A percentile compares a stretch with the other conserved stretches of the same genome.
Conservation (phyloP, 2,888 invertebrate species). For the Sphinx pinastri region DNA sequence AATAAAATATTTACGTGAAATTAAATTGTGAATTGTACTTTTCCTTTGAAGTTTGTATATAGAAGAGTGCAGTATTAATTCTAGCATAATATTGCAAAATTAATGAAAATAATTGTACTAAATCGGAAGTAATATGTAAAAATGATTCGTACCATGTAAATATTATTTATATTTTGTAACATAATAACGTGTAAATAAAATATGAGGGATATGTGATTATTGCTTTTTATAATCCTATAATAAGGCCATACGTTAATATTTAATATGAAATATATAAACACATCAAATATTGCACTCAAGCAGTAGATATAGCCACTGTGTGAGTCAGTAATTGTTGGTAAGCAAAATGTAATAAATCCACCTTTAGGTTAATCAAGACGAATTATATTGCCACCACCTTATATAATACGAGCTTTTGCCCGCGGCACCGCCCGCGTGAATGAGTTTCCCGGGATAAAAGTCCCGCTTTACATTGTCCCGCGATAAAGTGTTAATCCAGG, state of each 20-base stretch:
- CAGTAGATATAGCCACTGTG: too few relatives aligned
- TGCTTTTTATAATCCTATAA: not conserved
- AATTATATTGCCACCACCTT: too few relatives aligned
- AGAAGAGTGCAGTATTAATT: conserved; percentile 11
- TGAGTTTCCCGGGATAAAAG: too few relatives aligned
- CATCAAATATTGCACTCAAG: too few relatives aligned
- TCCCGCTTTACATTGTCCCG: too few relatives aligned
- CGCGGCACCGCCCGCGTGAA: too few relatives aligned
- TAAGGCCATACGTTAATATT: not conserved
- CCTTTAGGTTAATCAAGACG: too few relatives aligned
- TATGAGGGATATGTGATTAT: conserved; percentile 48
- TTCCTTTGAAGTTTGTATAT: not conserved
- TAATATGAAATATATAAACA: too few relatives aligned
- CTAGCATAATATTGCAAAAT: not conserved
- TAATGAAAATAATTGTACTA: not conserved
- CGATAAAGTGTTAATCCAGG: too few relatives aligned
- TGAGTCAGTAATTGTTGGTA: too few relatives aligned
- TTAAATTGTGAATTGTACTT: not conserved
- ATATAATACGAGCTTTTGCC: too few relatives aligned
- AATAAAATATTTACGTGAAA: not conserved
- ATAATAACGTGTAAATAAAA: conserved; percentile 65
- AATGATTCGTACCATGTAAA: conserved; percentile 18
- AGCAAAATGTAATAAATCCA: too few relatives aligned
- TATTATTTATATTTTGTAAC: conserved; percentile 23
- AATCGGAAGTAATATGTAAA: conserved; percentile 22